Conservation (phyloP, 2,797 vertebrate species). For the Taenioides sp. region DNA sequence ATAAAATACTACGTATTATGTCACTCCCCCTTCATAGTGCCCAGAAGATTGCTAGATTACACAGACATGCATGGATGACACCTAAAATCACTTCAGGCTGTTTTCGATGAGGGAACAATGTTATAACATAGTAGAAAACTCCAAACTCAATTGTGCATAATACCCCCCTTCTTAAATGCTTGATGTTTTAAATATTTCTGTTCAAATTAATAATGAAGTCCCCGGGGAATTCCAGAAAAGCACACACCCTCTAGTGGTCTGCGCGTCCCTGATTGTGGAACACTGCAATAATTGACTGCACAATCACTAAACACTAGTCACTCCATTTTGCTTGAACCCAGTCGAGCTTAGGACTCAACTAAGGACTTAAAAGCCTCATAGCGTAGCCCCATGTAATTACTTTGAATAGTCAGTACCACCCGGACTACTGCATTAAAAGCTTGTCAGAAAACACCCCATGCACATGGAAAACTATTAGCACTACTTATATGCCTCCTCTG, state of each 20-base stretch:
- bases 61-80: too few species aligned
- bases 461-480: constrained; percentile 72
- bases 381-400: constrained; percentile 72
- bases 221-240: too few species aligned
- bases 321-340: background rate
- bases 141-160: too few species aligned
- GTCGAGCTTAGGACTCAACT: constrained; percentile 28
- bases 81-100: too few species aligned
- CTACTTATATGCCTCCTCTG: constrained; percentile 58
- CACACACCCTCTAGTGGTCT: background rate
- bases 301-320: background rate
- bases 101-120: too few species aligned
- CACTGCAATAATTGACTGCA: background rate
- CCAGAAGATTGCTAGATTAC: too few species aligned
- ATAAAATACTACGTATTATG: too few species aligned
- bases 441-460: constrained; percentile 62
- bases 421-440: constrained; percentile 52
- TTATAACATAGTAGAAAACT: too few species aligned
- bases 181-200: too few species aligned
- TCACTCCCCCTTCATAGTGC: too few species aligned
- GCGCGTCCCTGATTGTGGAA: background rate
- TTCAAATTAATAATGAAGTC: too few species aligned
- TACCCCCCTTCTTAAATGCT: too few species aligned
- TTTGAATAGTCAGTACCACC: constrained; percentile 69
- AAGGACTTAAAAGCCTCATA: constrained; percentile 49